Base-by-base conservation (phyloP, 2,113 vertebrate species). In the Merops nubicus region DNA sequence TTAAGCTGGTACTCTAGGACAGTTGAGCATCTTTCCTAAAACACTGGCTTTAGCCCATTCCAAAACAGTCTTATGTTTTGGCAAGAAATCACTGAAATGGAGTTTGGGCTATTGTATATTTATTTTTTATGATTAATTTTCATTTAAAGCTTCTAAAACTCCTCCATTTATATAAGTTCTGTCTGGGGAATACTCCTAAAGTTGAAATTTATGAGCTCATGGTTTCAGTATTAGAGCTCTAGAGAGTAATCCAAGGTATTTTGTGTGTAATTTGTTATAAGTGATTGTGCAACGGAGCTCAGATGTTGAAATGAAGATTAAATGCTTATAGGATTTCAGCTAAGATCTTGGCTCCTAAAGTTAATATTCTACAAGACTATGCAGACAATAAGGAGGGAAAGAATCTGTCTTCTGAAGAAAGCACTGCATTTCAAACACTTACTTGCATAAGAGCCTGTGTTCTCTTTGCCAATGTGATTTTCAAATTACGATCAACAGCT, bases 241-340 rank as follows among this genome's bases (percentile, higher is more conserved):
- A 50, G 67, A 88, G 79, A 92, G 63, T 79, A 85, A 95, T 88
- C 51, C 65, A 75, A 85, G 75, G 36, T 75, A 72, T 85, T 93
- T 76, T 47, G 78, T 60, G 74, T 33, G 79, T 78, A 85, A 95
- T 92, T 95, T 91, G 47, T 83, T 79, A 11, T 21, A 79, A 91
- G 63, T 59, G 62, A 94, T 91, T 95, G 83, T 20, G 38, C 75
- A 94, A 70, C 72, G 36, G 47, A 92, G 57, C 48, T 91, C 36
- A 63, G 62, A 85, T 91, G 57, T 83, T 86, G 88, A 86, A 91
- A 83, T 0, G 3, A 72, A 80, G 87, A 95, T 93, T 91, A 94
- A 95, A 88, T 47, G 53, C 87, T 95, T 89, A 80, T 14, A 80
- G 80, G 84, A 89, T 92, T 96, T 85, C 56, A 92, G 22, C 83